Percentiles rank a stretch among this genome's conserved stretches.
These are phyloP conservation scores for Polyommatus iphigenia DNA, from an alignment of 2,888 invertebrate species.

Conservation along the genomic window DNA sequence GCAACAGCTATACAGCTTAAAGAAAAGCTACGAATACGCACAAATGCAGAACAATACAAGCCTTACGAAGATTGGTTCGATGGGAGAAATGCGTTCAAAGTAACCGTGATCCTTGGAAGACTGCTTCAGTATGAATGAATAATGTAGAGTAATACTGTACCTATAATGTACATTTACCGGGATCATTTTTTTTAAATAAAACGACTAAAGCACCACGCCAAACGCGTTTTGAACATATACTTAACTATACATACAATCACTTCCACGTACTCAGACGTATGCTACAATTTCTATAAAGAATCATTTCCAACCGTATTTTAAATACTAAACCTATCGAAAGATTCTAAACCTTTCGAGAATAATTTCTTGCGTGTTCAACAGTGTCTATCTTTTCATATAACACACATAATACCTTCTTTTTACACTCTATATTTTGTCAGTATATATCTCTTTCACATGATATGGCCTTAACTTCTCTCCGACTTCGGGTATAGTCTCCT, in stretches of 20 bases:
- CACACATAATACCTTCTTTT: slow-evolving; percentile 64
- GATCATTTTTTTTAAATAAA: slow-evolving; percentile 66
- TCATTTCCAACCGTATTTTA: slow-evolving; percentile 61
- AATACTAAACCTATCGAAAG: slow-evolving; percentile 71
- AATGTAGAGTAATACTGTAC: slow-evolving; percentile 67
- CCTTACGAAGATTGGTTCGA: slow-evolving; percentile 27
- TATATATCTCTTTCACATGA: slow-evolving; percentile 71
- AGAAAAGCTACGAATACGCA: slow-evolving; percentile 29
- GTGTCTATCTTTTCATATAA: slow-evolving; percentile 64
- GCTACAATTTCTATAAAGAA: slow-evolving; percentile 37
- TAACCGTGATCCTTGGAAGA: slow-evolving; percentile 67
- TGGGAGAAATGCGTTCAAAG: slow-evolving; percentile 45
- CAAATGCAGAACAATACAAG: slow-evolving; percentile 29
- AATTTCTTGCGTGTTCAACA: slow-evolving; percentile 64
- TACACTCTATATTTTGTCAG: slow-evolving; percentile 64
- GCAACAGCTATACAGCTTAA: slow-evolving; percentile 22
- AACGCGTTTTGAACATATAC: slow-evolving; percentile 63
- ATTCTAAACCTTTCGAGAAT: slow-evolving; percentile 71
- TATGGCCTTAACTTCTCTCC: slow-evolving; percentile 71
- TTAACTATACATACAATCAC: slow-evolving; percentile 46
- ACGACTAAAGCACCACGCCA: slow-evolving; percentile 71
- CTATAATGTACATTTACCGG: slow-evolving; percentile 47
- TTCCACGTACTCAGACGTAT: slow-evolving; percentile 42
- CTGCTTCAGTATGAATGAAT: slow-evolving; percentile 65
- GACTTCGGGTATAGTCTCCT: slow-evolving; percentile 67